Base-by-base conservation (phyloP, 1,140 invertebrate genomes). In the Marisa cornuarietis region DNA sequence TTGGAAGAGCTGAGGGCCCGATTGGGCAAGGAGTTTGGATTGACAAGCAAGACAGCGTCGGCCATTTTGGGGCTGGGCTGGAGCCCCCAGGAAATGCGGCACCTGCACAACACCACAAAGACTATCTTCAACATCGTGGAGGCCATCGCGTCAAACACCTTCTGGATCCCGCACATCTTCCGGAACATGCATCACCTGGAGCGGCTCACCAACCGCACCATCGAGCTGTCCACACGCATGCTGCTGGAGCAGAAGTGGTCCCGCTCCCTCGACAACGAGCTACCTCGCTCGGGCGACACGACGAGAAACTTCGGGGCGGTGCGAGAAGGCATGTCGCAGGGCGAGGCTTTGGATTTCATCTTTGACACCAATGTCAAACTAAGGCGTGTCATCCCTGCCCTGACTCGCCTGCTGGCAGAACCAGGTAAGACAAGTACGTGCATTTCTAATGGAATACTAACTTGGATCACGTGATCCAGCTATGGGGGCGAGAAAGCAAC, bases 101-200 rank as follows among this genome's bases (percentile, higher is more conserved):
- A 76, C 26, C 63, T 85, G 4, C 75, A 78, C 9, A 87, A 87
- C 63, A 81, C 73, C n/a, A 84, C 84, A 51, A 81, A 81, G 62
- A 80, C 76, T 18, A 82, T 81, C 14, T 83, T 84, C 24, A 82
- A 83, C 24, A 82, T 87, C 24, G 71, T 81, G 16, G 84, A 86
- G 54, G 81, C 84, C 7, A 76, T 87, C 16, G 85, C 85, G 0
- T 83, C 83, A 5, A 84, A 85, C 71, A 87, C 86, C 0, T 80
- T 83, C 11, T 87, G 86, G 86, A 82, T 87, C 77, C 86, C 85
- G 0, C 82, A 82, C 63, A 87, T 85, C 58, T 85, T 82, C 24
- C 79, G 81, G 24, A 85, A 83, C 61, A 78, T 85, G 76, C 85
- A 83, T 42, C 82, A 82, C 61, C 76, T 86, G 13, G 85, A 86